A percentile compares a stretch with the other conserved stretches of the same genome.
phyloP scores from a whole-genome alignment of 2,888 invertebrate species.

The Isotomurus palustris region DNA sequence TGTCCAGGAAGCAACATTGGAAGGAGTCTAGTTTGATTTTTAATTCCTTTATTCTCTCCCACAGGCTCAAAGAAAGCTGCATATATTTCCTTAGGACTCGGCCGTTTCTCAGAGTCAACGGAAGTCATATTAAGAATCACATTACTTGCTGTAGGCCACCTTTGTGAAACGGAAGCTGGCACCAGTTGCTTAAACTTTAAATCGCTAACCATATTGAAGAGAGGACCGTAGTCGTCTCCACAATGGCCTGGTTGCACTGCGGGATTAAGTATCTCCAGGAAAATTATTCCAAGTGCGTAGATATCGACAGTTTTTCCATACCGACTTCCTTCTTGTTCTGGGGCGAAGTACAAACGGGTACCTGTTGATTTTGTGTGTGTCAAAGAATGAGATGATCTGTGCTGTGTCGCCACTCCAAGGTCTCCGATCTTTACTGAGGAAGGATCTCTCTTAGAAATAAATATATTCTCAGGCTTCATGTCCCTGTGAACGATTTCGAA shows the following conservation, averaged over 20 bases:
- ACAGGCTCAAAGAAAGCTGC: background rate
- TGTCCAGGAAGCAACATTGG: background rate
- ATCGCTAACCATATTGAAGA: background rate
- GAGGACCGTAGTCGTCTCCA: too few species aligned
- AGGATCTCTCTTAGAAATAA: background rate
- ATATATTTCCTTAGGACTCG: background rate
- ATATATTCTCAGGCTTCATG: constrained; percentile 1
- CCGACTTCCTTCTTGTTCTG: background rate
- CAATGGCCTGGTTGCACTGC: background rate
- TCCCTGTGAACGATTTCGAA: background rate
- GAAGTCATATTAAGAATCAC: constrained; percentile 1
- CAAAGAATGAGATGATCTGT: background rate
- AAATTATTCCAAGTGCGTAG: constrained; percentile 2
- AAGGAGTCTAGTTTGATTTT: background rate
- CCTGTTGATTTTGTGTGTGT: background rate
- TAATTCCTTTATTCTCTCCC: too few species aligned
- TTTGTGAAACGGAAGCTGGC: background rate
- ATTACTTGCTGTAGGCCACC: background rate
- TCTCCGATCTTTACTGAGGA: background rate
- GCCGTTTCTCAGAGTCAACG: background rate
- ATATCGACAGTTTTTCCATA: background rate
- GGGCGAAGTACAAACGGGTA: background rate
- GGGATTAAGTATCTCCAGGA: background rate
- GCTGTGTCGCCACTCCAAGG: background rate
- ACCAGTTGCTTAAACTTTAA: background rate